These are phyloP conservation scores for Dryomyza anilis DNA, from an alignment of 2,888 invertebrate genomes.

Conservation along the genomic window DNA sequence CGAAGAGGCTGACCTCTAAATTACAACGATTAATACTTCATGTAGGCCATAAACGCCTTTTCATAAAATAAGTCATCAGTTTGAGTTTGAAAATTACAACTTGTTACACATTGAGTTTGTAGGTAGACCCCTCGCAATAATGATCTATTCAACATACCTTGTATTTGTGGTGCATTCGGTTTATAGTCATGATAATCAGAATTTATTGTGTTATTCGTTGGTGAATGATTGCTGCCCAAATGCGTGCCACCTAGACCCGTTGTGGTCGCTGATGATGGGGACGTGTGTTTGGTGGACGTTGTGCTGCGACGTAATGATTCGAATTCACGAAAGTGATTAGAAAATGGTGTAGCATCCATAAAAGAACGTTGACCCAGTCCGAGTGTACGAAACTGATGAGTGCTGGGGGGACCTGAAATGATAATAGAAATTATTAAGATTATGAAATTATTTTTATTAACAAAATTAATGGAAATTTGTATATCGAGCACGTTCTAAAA, in stretches of 20 bases:
- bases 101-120: background rate
- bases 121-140: too few relatives aligned
- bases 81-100: too few relatives aligned
- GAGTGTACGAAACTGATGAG: constrained; percentile 75
- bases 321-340: constrained; percentile 70
- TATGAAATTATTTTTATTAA: too few relatives aligned
- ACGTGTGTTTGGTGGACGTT: constrained; percentile 53
- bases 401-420: constrained; percentile 65
- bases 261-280: constrained; percentile 48
- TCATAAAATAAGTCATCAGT: too few relatives aligned
- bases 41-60: too few relatives aligned
- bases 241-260: constrained; percentile 37
- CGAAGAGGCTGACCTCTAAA: too few relatives aligned
- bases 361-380: constrained; percentile 76
- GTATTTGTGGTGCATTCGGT: constrained; percentile 65
- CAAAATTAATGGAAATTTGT: too few relatives aligned
- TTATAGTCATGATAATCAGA: constrained; percentile 68
- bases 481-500: too few relatives aligned
- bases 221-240: constrained; percentile 57
- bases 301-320: constrained; percentile 70
- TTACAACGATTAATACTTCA: too few relatives aligned
- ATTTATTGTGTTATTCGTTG: constrained; percentile 59
- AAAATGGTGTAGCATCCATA: constrained; percentile 67
- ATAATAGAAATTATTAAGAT: too few relatives aligned
- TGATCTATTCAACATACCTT: constrained; percentile 56